phyloP scores from a whole-genome alignment of 1,140 invertebrate species.

The Sitodiplosis mosellana region DNA sequence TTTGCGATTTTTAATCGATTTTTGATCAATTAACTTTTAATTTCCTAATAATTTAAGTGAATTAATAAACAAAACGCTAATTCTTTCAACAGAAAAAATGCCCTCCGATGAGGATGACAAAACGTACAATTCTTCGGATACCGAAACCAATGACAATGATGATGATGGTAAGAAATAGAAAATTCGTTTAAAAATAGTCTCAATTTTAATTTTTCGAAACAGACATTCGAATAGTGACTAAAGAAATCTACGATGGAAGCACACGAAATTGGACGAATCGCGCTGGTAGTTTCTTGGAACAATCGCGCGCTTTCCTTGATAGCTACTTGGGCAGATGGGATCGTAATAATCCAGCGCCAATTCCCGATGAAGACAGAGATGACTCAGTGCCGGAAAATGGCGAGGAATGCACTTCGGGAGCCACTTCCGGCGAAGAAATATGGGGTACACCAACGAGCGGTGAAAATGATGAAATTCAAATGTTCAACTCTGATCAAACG shows the following conservation, averaged over 20 bases:
- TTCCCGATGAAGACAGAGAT: slow-evolving; percentile 17
- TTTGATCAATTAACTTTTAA: too few species aligned
- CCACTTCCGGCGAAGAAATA: slow-evolving; percentile 61
- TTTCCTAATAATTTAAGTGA: too few species aligned
- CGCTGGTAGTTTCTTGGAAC: slow-evolving; percentile 49
- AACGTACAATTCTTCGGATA: slow-evolving; percentile 12
- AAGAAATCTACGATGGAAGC: slow-evolving; percentile 7
- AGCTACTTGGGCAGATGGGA: slow-evolving; percentile 24
- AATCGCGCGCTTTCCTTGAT: slow-evolving; percentile 29
- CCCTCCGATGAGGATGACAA: slow-evolving; percentile 37
- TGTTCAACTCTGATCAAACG: slow-evolving; percentile 44
- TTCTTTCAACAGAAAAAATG: slow-evolving; percentile 28
- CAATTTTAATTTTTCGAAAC: too few species aligned
- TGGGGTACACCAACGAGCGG: slow-evolving; percentile 73
- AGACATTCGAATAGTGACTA: slow-evolving; percentile 10
- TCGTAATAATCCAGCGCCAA: slow-evolving; percentile 19
- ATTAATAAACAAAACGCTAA: too few species aligned
- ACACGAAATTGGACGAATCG: slow-evolving; percentile 51
- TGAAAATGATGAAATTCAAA: slow-evolving; percentile 45
- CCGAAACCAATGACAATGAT: slow-evolving; percentile 2
- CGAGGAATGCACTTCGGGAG: slow-evolving; percentile 54
- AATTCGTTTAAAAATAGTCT: background rate
- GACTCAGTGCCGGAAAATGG: slow-evolving; percentile 28
- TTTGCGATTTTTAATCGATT: too few species aligned
- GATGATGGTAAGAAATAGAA: slow-evolving; percentile 4